Evolutionary conservation across 2,797 vertebrate species (phyloP).

Genomic region (Hylomyscus alleni): DNA sequence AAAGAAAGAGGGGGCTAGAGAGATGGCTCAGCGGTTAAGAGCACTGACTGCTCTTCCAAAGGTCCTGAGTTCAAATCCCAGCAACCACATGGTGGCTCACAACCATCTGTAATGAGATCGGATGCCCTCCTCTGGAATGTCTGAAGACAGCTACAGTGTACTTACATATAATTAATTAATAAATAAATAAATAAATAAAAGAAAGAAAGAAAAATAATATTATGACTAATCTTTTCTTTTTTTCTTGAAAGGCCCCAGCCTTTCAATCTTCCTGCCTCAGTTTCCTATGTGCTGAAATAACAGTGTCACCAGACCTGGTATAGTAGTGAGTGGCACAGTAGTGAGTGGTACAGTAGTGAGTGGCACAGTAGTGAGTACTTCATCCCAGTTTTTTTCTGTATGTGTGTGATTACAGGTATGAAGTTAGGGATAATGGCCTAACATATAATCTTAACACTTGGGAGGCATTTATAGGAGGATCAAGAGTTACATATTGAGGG

Average conservation of each 20-base stretch:
- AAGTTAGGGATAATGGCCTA: neutral
- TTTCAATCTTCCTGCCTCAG: neutral
- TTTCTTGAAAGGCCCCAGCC: neutral
- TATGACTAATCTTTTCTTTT: neutral
- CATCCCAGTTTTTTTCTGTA: neutral
- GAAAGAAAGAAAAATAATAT: conserved; percentile 1
- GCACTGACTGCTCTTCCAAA: too few species aligned
- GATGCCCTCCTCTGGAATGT: too few species aligned
- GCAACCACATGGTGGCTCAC: too few species aligned
- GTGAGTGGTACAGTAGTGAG: too few species aligned
- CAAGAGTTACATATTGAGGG: neutral
- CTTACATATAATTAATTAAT: too few species aligned
- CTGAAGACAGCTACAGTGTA: too few species aligned
- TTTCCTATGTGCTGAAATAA: neutral
- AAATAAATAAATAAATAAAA: too few species aligned
- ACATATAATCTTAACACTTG: neutral
- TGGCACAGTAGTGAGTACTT: neutral
- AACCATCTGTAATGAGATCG: too few species aligned
- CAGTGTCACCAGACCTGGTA: neutral
- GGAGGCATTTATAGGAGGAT: too few species aligned
- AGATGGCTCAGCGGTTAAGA: too few species aligned
- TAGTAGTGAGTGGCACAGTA: neutral
- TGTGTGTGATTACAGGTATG: neutral
- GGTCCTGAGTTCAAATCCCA: too few species aligned
- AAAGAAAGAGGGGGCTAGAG: neutral